Conservation (phyloP, 2,113 vertebrate genomes). For the Tor tambroides region DNA sequence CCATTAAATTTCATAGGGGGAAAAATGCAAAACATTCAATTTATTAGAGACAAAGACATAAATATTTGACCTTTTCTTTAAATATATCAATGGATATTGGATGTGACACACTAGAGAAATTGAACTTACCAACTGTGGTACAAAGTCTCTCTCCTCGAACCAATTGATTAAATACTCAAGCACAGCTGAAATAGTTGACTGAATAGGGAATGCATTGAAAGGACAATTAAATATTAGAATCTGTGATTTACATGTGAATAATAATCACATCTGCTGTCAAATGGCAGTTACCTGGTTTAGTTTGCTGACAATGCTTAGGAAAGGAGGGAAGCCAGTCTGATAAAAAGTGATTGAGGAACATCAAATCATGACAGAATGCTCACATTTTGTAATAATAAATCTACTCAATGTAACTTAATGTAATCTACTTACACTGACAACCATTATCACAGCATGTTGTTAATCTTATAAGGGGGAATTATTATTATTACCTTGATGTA, state of each 20-base stretch:
- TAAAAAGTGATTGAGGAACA: neutral
- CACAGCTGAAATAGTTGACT: constrained; percentile 89
- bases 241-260: neutral
- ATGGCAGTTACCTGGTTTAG: constrained; percentile 86
- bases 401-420: neutral
- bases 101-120: neutral
- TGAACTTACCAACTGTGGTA: constrained; percentile 89
- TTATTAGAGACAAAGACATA: neutral
- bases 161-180: constrained; percentile 90
- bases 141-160: constrained; percentile 91
- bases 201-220: constrained; percentile 48
- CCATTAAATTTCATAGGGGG: neutral
- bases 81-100: neutral
- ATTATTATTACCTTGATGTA: constrained; percentile 83
- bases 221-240: neutral
- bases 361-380: neutral
- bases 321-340: constrained; percentile 94
- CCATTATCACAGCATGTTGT: neutral
- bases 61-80: neutral
- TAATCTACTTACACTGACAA: neutral
- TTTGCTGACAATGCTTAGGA: constrained; percentile 94
- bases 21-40: neutral
- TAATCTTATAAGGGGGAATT: neutral
- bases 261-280: neutral
- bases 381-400: neutral